Conservation (phyloP, 2,113 vertebrate genomes). For the Epinephelus fuscoguttatus region DNA sequence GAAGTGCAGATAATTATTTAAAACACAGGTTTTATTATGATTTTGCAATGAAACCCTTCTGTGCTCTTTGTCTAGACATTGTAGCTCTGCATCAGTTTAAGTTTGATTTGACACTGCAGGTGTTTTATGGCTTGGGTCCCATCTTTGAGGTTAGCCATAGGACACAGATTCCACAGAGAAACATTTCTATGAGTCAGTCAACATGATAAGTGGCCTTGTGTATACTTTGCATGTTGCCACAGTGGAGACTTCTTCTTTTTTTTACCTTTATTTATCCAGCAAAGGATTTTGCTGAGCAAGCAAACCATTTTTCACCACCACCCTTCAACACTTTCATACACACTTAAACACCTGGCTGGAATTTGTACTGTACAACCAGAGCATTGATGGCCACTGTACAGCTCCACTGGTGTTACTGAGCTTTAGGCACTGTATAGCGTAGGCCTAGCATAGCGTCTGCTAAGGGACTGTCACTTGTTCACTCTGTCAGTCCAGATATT, state of each 20-base stretch:
- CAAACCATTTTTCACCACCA: slow-evolving; percentile 30
- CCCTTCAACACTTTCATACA: slow-evolving; percentile 9
- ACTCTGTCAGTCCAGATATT: not conserved
- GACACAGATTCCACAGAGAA: slow-evolving; percentile 16
- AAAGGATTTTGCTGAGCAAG: slow-evolving; percentile 30
- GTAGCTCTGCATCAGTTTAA: not conserved
- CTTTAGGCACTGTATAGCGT: not conserved
- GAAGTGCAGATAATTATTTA: not conserved
- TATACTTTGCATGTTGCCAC: slow-evolving; percentile 4
- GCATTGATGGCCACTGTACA: slow-evolving; percentile 7
- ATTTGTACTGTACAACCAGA: not conserved
- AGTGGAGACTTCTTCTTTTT: not conserved
- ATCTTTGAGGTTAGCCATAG: slow-evolving; percentile 20
- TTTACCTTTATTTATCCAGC: slow-evolving; percentile 33
- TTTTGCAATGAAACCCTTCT: not conserved
- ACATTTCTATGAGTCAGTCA: slow-evolving; percentile 13
- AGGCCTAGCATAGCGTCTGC: slow-evolving; percentile 6
- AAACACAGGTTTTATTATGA: not conserved
- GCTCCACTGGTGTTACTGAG: slow-evolving; percentile 13
- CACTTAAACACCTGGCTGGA: slow-evolving; percentile 31
- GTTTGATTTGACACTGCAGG: not conserved
- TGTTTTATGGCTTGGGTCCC: not conserved
- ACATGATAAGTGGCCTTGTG: slow-evolving; percentile 14
- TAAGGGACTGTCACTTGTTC: not conserved
- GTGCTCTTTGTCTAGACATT: not conserved